Base-by-base conservation (phyloP, 1,140 invertebrate species). In the Atopsyche davidsoni region DNA sequence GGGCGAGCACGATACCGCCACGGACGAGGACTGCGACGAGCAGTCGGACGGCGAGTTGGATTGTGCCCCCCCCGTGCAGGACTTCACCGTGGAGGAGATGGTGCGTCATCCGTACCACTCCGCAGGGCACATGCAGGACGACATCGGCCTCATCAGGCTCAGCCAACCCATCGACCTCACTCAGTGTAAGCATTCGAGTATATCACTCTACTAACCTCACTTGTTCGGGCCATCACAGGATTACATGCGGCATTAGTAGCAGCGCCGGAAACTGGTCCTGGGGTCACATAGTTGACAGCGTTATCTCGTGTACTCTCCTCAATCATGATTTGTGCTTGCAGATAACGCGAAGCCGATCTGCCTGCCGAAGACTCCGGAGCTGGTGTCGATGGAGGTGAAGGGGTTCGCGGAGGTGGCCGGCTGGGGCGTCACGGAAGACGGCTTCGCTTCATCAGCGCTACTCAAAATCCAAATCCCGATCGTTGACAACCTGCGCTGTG, bases 271-370 rank as follows among this genome's bases (percentile, higher is more conserved):
- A n/a, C n/a, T n/a, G n/a, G n/a, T n/a, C n/a, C n/a, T n/a, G n/a
- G n/a, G n/a, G n/a, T n/a, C n/a, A n/a, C n/a, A n/a, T n/a, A n/a
- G n/a, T n/a, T n/a, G n/a, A n/a, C n/a, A n/a, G n/a, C n/a, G n/a
- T n/a, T n/a, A n/a, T n/a, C n/a, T n/a, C n/a, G n/a, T n/a, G n/a
- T n/a, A n/a, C n/a, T n/a, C n/a, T 9, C 10, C 14, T 10, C 9
- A 17, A 9, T 11, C n/a, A n/a, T n/a, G n/a, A n/a, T n/a, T n/a
- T n/a, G n/a, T n/a, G n/a, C n/a, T 58, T 61, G 39, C 46, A 62
- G 65, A 61, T 44, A 66, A 68, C 52, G 76, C 88, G 14, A 70
- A 75, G 57, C 82, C 85, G 0, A 78, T 87, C 28, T 88, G 86
- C 56, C 60, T 89, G 2, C 83, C 85, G 1, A 50, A 57, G 1